Base-by-base conservation (phyloP, 2,888 invertebrate genomes). In the Calliphora vomitoria region DNA sequence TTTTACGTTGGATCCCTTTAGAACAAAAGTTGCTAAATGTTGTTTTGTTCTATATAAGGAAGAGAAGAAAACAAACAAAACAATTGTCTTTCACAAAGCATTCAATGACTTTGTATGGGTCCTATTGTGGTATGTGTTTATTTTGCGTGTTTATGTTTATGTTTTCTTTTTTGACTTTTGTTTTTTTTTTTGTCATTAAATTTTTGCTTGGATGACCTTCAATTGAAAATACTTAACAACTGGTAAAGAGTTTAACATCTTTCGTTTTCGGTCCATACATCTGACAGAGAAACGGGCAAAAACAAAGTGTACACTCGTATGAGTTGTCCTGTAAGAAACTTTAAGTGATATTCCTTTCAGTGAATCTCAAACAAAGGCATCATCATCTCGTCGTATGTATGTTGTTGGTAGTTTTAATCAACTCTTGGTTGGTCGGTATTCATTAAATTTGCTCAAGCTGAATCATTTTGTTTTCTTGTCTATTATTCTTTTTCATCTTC, bases 181-280 rank as follows among this genome's bases (percentile, higher is more conserved):
- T 55, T 79, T 55, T 55, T 20, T 20, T 66, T 85, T 87, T 89
- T 90, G 86, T 84, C 82, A 84, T 84, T 87, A 84, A 86, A 91
- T 91, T 90, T 90, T 89, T 90, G 91, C 90, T 91, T 91, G 90
- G 90, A 83, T 90, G 90, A 91, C 91, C 91, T 91, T 91, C 90
- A 90, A 91, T 91, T 90, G 89, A 89, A 81, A 62, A 79, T 31
- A 84, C 35, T 83, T 74, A 81, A 82, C 72, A 72, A 75, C 62
- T 74, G 81, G 35, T 75, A 85, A 84, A 74, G 58, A 76, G 75
- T 66, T 50, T 66, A 75, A 58, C 81, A 44, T 79, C 83, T 79
- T 72, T 66, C 47, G 31, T 64, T 62, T 44, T 53, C 78, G 71
- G 62, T 72, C 78, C 83, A 83, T 25, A 25, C 53, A 55, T 69